phyloP scores from a whole-genome alignment of 2,888 invertebrate genomes.

The Ernsta delagoae region DNA sequence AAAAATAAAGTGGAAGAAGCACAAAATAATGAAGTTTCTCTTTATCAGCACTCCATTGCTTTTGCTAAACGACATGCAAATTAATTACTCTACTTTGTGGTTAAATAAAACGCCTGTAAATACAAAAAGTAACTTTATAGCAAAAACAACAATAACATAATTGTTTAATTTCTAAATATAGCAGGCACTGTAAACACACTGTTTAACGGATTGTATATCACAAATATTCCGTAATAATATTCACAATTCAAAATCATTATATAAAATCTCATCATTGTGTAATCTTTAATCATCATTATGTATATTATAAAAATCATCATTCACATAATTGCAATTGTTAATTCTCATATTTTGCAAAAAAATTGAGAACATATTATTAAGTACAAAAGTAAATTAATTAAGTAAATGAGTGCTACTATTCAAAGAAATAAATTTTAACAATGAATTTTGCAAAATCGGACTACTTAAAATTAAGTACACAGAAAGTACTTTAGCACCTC shows the following conservation, averaged over 20 bases:
- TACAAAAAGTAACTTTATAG: conserved; percentile 56
- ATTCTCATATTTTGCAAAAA: conserved; percentile 14
- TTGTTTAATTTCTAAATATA: conserved; percentile 41
- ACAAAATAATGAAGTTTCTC: conserved; percentile 14
- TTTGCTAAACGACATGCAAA: no score
- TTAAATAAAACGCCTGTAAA: conserved; percentile 48
- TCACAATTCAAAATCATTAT: conserved; percentile 44
- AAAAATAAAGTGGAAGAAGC: conserved; percentile 42
- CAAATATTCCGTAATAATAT: conserved; percentile 40
- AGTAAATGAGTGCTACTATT: background rate
- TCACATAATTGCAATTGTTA: conserved; percentile 19
- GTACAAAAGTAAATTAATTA: conserved; percentile 21
- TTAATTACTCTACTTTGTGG: background rate
- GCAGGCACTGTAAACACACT: conserved; percentile 58
- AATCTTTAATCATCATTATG: conserved; percentile 13
- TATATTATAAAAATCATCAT: conserved; percentile 16
- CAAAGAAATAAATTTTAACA: no score
- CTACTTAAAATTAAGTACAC: conserved; percentile 61
- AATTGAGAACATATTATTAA: conserved; percentile 33
- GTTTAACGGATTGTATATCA: conserved; percentile 57
- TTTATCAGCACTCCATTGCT: background rate
- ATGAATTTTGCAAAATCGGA: conserved; percentile 39
- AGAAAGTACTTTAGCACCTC: conserved; percentile 56
- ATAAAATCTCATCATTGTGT: conserved; percentile 17
- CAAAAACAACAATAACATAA: conserved; percentile 58